A percentile compares a stretch with the other conserved stretches of the same genome.
These are phyloP conservation scores for Piaya cayana DNA, from an alignment of 2,113 vertebrate species.

Conservation along the genomic window DNA sequence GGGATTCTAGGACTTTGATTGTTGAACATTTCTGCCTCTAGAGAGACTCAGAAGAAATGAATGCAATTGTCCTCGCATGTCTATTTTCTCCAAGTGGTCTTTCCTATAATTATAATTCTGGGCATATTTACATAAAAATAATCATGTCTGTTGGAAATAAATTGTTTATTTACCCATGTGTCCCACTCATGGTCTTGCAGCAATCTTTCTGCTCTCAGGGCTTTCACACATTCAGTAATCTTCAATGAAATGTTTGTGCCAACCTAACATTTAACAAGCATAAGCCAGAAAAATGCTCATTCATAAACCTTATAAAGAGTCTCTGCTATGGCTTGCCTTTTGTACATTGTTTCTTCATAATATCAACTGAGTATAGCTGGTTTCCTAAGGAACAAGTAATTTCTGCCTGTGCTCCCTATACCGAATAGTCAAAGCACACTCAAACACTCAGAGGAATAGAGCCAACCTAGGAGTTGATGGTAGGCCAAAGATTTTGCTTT, in stretches of 20 bases:
- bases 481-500: neutral
- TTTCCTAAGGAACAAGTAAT: neutral
- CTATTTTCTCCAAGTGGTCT: neutral
- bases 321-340: neutral
- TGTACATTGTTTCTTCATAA: neutral
- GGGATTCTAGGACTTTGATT: conserved; percentile 1
- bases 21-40: neutral
- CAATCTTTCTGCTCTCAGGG: neutral
- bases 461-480: neutral
- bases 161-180: conserved; percentile 2
- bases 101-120: neutral
- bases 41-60: conserved; percentile 16
- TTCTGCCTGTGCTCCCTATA: neutral
- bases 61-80: neutral
- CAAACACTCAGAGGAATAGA: neutral
- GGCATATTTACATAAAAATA: neutral
- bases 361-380: neutral
- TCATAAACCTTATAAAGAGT: neutral
- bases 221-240: neutral
- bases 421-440: neutral
- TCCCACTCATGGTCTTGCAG: neutral
- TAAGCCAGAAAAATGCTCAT: neutral
- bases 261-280: neutral
- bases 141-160: neutral
- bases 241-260: neutral